Evolutionary conservation across 2,888 invertebrate species (phyloP), one percentile per base, ranked within the genome.

Genomic region (Lithosia quadra): DNA sequence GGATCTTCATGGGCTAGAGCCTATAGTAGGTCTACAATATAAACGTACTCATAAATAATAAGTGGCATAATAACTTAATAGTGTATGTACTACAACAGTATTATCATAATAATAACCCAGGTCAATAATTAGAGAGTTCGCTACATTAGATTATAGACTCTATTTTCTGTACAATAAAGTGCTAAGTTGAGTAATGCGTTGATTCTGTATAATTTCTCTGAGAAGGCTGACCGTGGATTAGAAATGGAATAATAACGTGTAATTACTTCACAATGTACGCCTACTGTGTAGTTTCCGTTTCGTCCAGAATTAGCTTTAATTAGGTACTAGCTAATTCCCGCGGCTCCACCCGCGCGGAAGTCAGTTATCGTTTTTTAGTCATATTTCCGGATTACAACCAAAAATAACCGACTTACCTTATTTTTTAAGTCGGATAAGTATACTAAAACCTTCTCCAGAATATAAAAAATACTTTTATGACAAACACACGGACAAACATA

Each of bases 251-350:
- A 33, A 49, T 43, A 21, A 49, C n/a, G 21, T 33, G 39, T 49
- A 62, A 62, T 62, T 62, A 33, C 49, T 62, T 33, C 28, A 49
- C n/a, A 49, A 33, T 28, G 33, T 49, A 49, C 2, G n/a, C n/a
- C n/a, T 34, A 21, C 0, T 21, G 1, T 53, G 24, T 34, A 2
- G 11, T 28, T 63, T 21, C n/a, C 1, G 13, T 2, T 63, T 7
- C 33, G 21, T 5, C 4, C 7, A 33, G 18, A 58, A 58, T 58
- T 34, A n/a, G 28, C n/a, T 33, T 18, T 57, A 28, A 39, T 39
- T 49, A 49, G n/a, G n/a, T n/a, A n/a, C n/a, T n/a, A n/a, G n/a
- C n/a, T n/a, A n/a, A n/a, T n/a, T n/a, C n/a, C n/a, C n/a, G n/a
- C n/a, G n/a, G n/a, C n/a, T n/a, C n/a, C n/a, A n/a, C n/a, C n/a